Evolutionary conservation across 2,888 invertebrate genomes (phyloP).

Genomic region (Drosophila atripex): DNA sequence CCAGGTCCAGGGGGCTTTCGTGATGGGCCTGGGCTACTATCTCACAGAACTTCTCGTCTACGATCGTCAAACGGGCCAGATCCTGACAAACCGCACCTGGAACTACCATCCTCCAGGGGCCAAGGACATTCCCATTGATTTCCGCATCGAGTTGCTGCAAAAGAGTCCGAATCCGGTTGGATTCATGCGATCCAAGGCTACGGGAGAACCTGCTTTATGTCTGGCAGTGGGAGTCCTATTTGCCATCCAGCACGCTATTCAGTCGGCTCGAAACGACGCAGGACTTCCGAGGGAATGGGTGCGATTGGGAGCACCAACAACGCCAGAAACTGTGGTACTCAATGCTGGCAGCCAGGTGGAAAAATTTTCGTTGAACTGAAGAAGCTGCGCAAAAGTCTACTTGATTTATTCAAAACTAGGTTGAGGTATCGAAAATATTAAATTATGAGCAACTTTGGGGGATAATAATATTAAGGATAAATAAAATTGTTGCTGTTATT

Average conservation of each 20-base stretch:
- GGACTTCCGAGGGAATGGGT: slow-evolving; percentile 83
- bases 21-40: slow-evolving; percentile 92
- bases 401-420: background rate
- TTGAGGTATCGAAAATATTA: background rate
- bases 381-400: background rate
- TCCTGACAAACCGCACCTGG: slow-evolving; percentile 92
- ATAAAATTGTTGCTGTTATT: background rate
- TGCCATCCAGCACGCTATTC: slow-evolving; percentile 88
- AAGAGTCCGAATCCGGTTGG: slow-evolving; percentile 85
- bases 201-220: slow-evolving; percentile 87
- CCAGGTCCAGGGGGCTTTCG: slow-evolving; percentile 91
- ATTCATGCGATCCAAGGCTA: slow-evolving; percentile 90
- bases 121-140: slow-evolving; percentile 91
- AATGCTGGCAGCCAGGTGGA: slow-evolving; percentile 62
- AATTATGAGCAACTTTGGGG: background rate
- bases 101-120: slow-evolving; percentile 91
- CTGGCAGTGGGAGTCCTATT: slow-evolving; percentile 86
- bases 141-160: slow-evolving; percentile 88
- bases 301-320: slow-evolving; percentile 80
- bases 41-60: slow-evolving; percentile 89
- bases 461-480: background rate
- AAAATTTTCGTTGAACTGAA: slow-evolving; percentile 42
- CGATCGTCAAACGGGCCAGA: slow-evolving; percentile 87
- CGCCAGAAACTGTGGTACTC: slow-evolving; percentile 78
- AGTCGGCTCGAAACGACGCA: slow-evolving; percentile 87